Conservation (phyloP, 2,797 vertebrate genomes). For the Tenualosa thibaudeaui region DNA sequence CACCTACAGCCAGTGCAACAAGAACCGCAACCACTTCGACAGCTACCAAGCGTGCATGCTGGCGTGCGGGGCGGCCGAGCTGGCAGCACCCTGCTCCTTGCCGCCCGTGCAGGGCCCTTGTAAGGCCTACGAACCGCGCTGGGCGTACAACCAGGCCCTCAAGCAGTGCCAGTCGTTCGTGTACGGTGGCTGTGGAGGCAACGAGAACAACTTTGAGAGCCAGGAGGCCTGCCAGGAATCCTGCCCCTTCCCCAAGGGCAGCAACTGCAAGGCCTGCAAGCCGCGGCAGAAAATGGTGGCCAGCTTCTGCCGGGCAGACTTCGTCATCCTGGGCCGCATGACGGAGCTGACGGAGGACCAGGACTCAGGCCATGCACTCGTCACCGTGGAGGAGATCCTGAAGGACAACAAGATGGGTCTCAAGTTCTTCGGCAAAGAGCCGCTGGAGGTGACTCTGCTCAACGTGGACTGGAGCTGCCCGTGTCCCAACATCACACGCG, state of each 20-base stretch:
- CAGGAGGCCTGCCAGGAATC: slow-evolving; percentile 92
- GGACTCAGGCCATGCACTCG: slow-evolving; percentile 88
- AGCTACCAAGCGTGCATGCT: slow-evolving; percentile 87
- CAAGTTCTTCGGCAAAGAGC: slow-evolving; percentile 90
- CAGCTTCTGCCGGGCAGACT: slow-evolving; percentile 95
- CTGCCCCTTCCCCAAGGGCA: slow-evolving; percentile 89
- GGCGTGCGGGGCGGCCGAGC: slow-evolving; percentile 86
- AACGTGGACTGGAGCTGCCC: slow-evolving; percentile 97
- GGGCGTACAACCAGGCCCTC: slow-evolving; percentile 86
- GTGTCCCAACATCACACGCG: slow-evolving; percentile 87
- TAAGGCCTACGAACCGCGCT: slow-evolving; percentile 90
- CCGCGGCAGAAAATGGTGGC: slow-evolving; percentile 91
- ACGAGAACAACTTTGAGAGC: slow-evolving; percentile 95
- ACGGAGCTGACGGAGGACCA: slow-evolving; percentile 90
- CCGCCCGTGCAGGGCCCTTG: slow-evolving; percentile 92
- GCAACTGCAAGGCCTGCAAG: slow-evolving; percentile 88
- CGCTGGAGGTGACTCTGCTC: slow-evolving; percentile 90
- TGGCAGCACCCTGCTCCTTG: slow-evolving; percentile 85
- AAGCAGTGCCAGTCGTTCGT: slow-evolving; percentile 95
- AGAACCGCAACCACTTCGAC: slow-evolving; percentile 90
- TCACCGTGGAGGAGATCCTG: slow-evolving; percentile 93
- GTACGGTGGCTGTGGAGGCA: slow-evolving; percentile 91
- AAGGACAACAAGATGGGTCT: slow-evolving; percentile 99
- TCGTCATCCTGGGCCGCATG: slow-evolving; percentile 90
- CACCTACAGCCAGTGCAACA: slow-evolving; percentile 90